Conservation (phyloP, 1,140 invertebrate genomes). For the Ganaspis sp. region DNA sequence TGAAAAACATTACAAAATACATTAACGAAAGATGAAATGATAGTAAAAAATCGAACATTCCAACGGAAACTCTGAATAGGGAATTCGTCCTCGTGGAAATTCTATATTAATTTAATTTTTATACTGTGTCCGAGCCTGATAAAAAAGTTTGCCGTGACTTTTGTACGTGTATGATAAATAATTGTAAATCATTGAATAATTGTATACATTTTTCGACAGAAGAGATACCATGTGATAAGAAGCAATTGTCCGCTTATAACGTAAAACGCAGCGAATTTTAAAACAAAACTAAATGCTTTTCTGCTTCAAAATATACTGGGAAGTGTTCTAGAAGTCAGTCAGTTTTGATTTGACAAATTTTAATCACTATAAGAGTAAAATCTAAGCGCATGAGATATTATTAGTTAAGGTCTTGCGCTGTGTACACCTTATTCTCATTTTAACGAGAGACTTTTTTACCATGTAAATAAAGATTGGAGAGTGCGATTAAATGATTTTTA, state of each 20-base stretch:
- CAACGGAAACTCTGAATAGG: background rate
- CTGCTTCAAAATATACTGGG: constrained; percentile 4
- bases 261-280: constrained; percentile 14
- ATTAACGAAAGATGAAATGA: too few relatives aligned
- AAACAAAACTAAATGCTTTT: constrained; percentile 2
- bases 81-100: background rate
- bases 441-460: constrained; percentile 56
- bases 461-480: constrained; percentile 61
- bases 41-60: background rate
- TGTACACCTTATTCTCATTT: constrained; percentile 41
- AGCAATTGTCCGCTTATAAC: constrained; percentile 7
- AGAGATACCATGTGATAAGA: background rate
- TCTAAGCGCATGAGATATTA: constrained; percentile 36
- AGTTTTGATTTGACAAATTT: constrained; percentile 43
- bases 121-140: constrained; percentile 5
- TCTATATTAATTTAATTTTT: background rate
- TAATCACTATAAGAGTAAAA: background rate
- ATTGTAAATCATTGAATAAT: background rate
- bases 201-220: constrained; percentile 39
- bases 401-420: constrained; percentile 50
- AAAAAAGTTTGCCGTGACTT: background rate
- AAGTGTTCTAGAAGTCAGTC: constrained; percentile 39
- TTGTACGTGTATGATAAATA: background rate
- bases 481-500: constrained; percentile 56
- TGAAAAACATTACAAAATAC: too few relatives aligned